Base-by-base conservation (phyloP, 1,140 invertebrate genomes). In the Papilio aristodemus region DNA sequence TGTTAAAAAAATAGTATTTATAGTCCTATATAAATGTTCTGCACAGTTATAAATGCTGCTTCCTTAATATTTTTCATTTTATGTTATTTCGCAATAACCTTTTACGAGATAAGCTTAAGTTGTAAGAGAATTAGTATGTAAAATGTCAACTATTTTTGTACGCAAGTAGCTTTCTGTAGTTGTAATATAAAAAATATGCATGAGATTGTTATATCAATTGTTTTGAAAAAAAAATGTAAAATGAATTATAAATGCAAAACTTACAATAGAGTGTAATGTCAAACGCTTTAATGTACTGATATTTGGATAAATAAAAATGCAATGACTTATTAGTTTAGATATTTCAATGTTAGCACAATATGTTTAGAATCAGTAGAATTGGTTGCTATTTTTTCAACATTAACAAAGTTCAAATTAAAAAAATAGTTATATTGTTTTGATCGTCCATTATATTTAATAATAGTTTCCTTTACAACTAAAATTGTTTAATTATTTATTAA, bases 1-100 rank as follows among this genome's bases (percentile, higher is more conserved):
- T 83, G 80, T 71, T 77, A 67, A 72, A 81, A 75, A 79, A 80
- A 79, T 82, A 82, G 77, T 79, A 76, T 86, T 81, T 82, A 81
- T 76, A 14, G 22, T 54, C 25, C 10, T 32, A 14, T 32, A 59
- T 25, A 59, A 36, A 13, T 54, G 9, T 46, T 36, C n/a, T 59
- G 57, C 57, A 13, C 25, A 32, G 36, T 59, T 0, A 27, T 17
- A 36, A 59, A 59, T 27, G 27, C 32, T 59, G 27, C 10, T 32
- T 59, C 5, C 9, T 27, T 13, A 36, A 59, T 14, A 9, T 22
- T 54, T n/a, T 22, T 25, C 19, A 54, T 19, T 22, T 22, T 32
- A 32, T 17, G 22, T 9, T 25, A 19, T 54, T 54, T 54, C n/a
- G 46, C 10, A 54, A 10, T 54, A 10, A 54, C 46, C 17, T 54